phyloP scores from a whole-genome alignment of 2,113 vertebrate species.

The Cyanocitta stelleri region DNA sequence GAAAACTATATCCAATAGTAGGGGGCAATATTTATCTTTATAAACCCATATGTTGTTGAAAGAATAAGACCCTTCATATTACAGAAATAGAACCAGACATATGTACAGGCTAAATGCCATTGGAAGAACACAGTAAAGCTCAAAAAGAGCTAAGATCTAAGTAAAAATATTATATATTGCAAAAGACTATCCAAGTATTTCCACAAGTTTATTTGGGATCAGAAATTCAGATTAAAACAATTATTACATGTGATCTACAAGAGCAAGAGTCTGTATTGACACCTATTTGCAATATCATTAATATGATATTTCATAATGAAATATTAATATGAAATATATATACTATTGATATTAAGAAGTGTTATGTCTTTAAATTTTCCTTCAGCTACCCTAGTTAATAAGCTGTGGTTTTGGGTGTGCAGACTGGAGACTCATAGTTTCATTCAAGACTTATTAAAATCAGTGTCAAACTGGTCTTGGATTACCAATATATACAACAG shows the following conservation, averaged over 20 bases:
- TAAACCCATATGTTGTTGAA: not conserved
- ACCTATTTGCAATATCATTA: not conserved
- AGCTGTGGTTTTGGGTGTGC: not conserved
- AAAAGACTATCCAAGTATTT: not conserved
- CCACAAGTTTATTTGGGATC: not conserved
- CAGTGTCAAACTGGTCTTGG: not conserved
- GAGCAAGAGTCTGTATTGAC: not conserved
- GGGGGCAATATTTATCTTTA: rapidly evolving
- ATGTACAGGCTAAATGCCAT: not conserved
- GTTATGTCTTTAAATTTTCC: not conserved
- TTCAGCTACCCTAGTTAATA: not conserved
- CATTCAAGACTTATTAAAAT: not conserved
- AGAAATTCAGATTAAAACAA: not conserved
- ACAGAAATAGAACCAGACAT: not conserved
- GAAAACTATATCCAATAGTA: not conserved
- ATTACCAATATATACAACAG: not conserved
- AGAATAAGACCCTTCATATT: not conserved
- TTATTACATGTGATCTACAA: not conserved
- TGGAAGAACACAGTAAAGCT: not conserved
- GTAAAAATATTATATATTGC: not conserved
- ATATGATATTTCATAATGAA: not conserved
- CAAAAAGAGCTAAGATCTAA: not conserved
- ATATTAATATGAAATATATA: not conserved
- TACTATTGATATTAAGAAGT: not conserved
- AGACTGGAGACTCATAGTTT: not conserved